These are phyloP conservation scores for Rhipidura dahli DNA, from an alignment of 2,113 vertebrate species.

Conservation along the genomic window DNA sequence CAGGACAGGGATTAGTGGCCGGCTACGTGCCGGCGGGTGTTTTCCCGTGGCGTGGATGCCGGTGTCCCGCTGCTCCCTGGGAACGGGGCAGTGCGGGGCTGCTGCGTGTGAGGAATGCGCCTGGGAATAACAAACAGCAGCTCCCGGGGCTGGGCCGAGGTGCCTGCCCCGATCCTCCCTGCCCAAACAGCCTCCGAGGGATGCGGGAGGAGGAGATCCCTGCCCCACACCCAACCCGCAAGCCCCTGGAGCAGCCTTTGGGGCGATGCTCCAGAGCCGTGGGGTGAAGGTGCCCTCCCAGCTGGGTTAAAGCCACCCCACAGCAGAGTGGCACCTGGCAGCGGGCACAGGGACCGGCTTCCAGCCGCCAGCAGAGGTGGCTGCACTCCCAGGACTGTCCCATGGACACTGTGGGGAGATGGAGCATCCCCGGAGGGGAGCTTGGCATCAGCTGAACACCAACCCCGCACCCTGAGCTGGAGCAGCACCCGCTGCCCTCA, in stretches of 20 bases:
- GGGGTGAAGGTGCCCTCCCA: too few relatives aligned
- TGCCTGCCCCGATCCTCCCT: neutral
- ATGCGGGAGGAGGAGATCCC: neutral
- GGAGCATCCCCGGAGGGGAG: neutral
- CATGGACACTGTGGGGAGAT: neutral
- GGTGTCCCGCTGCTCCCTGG: neutral
- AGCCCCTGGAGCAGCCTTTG: neutral
- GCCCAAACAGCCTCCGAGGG: neutral
- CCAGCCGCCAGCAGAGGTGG: neutral
- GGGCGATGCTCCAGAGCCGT: neutral
- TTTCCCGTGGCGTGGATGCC: neutral
- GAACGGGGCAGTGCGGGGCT: neutral
- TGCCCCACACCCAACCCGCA: neutral
- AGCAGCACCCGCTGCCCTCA: neutral
- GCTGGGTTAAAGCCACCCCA: neutral
- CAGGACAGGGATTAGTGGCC: accelerated
- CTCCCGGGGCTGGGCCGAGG: accelerated
- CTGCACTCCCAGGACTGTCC: accelerated
- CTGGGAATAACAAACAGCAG: neutral
- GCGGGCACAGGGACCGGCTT: neutral
- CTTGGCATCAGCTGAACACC: neutral
- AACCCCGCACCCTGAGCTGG: neutral
- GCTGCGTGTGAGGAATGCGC: slow-evolving; percentile 5
- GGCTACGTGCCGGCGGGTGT: neutral
- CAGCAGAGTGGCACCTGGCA: neutral